Base-by-base conservation (phyloP, 2,113 vertebrate species). In the Psittacula cyanocephala region DNA sequence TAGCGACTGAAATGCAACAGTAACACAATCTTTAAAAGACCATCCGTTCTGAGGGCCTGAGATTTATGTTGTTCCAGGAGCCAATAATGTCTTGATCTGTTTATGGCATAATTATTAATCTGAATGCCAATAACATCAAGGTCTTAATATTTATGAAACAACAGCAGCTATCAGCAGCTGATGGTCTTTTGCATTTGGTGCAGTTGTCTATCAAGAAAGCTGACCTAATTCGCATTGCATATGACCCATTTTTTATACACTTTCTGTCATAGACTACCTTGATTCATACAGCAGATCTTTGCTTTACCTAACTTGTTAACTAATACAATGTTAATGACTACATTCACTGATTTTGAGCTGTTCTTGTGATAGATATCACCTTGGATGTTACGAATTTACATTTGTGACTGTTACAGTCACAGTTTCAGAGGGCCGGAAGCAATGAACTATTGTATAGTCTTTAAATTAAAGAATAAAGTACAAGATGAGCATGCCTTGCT, bases 181-280 rank as follows among this genome's bases (percentile, higher is more conserved):
- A 67, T 52, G 37, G 5, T 17, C 15, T 52, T 19, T 60, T 81
- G 27, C 27, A 50, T 70, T 75, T 81, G 23, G 6, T 13, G 44
- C 52, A 65, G 43, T 23, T 22, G 7, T 17, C 50, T 35, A 3
- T 43, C 65, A 33, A 43, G 16, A 25, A 68, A 68, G 25, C 12
- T 47, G 65, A 59, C 27, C 18, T 68, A 29, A 19, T 7, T 64
- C 19, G 3, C 7, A 33, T 27, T 68, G 15, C 27, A n/a, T 23
- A 28, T 33, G 6, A 17, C 3, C 6, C 9, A 28, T 44, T 68
- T 68, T 49, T 44, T 59, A 3, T 55, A 55, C 0, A 0, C 24
- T 65, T 71, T 55, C 13, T 43, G 2, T 50, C 43, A 22, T 13
- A 43, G 37, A 43, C 24, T 25, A 20, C n/a, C n/a, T 71, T 47